These are phyloP conservation scores for Geotrypetes seraphini DNA, from an alignment of 2,797 vertebrate species.

Conservation along the genomic window DNA sequence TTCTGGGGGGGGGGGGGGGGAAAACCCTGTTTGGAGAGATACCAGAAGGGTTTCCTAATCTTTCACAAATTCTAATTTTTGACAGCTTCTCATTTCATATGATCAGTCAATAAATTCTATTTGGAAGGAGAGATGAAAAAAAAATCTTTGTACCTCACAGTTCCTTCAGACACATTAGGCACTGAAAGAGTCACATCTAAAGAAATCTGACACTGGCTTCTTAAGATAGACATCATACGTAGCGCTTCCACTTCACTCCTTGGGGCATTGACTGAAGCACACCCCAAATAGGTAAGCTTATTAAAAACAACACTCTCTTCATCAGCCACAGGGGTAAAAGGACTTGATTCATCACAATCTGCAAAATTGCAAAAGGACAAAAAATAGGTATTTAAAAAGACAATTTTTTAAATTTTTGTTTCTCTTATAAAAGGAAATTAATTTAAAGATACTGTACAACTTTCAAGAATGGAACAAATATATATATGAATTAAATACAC, in stretches of 20 bases:
- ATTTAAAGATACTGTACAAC: too few relatives aligned
- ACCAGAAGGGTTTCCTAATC: too few relatives aligned
- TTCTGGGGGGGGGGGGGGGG: too few relatives aligned
- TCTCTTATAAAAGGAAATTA: too few relatives aligned
- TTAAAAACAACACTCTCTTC: conserved; percentile 97
- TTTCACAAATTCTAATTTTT: too few relatives aligned
- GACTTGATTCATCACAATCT: conserved; percentile 55
- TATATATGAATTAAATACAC: too few relatives aligned
- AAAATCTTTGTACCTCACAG: conserved; percentile 71
- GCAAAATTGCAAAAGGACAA: background rate
- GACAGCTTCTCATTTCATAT: too few relatives aligned
- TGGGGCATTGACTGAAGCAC: conserved; percentile 92
- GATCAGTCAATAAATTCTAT: too few relatives aligned
- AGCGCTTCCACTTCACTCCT: conserved; percentile 93
- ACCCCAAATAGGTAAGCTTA: conserved; percentile 94
- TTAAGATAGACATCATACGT: conserved; percentile 92
- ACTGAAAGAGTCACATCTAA: conserved; percentile 90
- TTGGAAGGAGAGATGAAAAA: too few relatives aligned
- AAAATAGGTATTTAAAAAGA: background rate
- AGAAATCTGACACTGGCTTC: conserved; percentile 86
- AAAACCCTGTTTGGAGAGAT: too few relatives aligned
- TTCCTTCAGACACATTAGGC: conserved; percentile 92
- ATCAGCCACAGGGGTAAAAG: conserved; percentile 77
- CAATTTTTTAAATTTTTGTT: too few relatives aligned
- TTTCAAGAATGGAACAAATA: too few relatives aligned